Conservation (phyloP, 2,113 vertebrate species). For the Labeo catla region DNA sequence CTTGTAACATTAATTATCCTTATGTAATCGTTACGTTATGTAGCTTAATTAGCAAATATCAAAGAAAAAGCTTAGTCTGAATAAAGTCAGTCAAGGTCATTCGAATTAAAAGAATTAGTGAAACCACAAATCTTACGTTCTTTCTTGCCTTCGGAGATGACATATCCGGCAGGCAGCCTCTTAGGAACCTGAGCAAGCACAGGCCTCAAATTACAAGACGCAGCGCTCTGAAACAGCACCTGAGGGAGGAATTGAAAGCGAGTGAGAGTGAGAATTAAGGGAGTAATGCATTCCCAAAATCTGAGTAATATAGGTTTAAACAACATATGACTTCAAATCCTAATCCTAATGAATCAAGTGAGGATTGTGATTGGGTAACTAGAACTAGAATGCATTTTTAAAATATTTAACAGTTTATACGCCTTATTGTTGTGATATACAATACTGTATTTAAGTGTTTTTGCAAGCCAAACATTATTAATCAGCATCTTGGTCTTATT, state of each 20-base stretch:
- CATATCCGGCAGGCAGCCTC: slow-evolving; percentile 50
- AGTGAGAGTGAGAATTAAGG: background rate
- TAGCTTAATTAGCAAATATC: background rate
- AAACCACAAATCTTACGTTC: slow-evolving; percentile 5
- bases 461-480: background rate
- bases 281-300: background rate
- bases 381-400: background rate
- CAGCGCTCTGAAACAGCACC: slow-evolving; percentile 45
- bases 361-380: background rate
- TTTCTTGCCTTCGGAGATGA: slow-evolving; percentile 54
- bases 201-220: slow-evolving; percentile 57
- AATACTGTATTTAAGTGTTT: background rate
- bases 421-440: background rate
- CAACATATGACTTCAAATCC: background rate
- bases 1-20: background rate
- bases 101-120: background rate
- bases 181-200: slow-evolving; percentile 55
- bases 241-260: slow-evolving; percentile 30
- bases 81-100: background rate
- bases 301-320: background rate
- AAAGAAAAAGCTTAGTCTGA: background rate
- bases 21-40: background rate
- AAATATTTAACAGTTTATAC: background rate
- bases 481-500: background rate
- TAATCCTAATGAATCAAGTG: background rate